Evolutionary conservation across 2,888 invertebrate species (phyloP), one percentile per base, ranked within the genome.

Genomic region (Idaea biselata): DNA sequence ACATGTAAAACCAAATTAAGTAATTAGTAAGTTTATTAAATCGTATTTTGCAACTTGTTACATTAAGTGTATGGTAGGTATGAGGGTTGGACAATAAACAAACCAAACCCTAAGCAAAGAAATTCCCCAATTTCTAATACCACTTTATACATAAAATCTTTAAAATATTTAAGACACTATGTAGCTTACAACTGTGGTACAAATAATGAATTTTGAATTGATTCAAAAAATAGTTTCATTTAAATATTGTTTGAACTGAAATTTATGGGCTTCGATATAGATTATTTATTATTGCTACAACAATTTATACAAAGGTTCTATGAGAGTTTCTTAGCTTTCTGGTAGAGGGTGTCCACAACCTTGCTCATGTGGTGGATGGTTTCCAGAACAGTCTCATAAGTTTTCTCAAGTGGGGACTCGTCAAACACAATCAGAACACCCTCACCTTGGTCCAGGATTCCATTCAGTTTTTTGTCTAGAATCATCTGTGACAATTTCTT

Each of bases 401-500:
- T 99, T 87, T 98, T 98, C 88, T 99, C 99, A 65, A 97, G 95
- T 58, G 96, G 95, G 64, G 97, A 96, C 83, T 98, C 98, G 86
- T 99, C 99, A 88, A 99, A 99, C 55, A 99, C 98, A 79, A 99
- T 98, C 69, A 99, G 93, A 61, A 99, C 98, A 67, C 99, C 99
- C 88, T 97, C 98, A 66, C 99, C 99, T 92, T 99, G 99, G 93
- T 99, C 99, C 73, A 99, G 94, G 75, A 99, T 99, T 18, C 99
- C 99, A 91, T 96, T 95, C 75, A 99, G 96, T 90, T 99, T 99
- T 82, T 98, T 98, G 89, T 99, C 99, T 86, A 99, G 93, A 84
- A 99, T 99, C 99, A 99, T 99, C 91, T 99, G 99, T 60, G 99
- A 99, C 65, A 99, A 93, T 91, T 99, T 99, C 93, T 99, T 98